Evolutionary conservation across 2,113 vertebrate genomes (phyloP).

Genomic region (Synodontis membranacea): DNA sequence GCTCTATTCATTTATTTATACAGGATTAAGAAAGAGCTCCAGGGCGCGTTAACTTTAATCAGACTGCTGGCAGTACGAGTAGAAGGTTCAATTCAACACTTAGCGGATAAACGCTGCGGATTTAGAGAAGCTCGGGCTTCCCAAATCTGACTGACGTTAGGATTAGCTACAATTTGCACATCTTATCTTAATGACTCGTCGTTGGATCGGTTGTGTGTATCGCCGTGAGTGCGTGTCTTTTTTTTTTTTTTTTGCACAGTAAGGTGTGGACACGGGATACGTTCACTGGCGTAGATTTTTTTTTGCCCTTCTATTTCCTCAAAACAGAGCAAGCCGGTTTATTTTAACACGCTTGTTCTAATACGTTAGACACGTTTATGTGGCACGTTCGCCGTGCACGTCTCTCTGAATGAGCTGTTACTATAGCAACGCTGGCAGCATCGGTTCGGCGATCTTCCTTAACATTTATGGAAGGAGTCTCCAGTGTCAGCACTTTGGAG

Average conservation of each 20-base stretch:
- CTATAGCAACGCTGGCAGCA: background rate
- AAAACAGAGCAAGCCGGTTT: background rate
- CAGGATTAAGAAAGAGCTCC: conserved; percentile 33
- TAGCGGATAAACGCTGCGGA: background rate
- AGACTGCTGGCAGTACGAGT: background rate
- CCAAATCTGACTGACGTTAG: background rate
- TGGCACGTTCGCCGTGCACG: too few species aligned
- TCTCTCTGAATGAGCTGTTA: too few species aligned
- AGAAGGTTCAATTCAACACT: conserved; percentile 1
- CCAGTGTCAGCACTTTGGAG: background rate
- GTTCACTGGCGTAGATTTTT: background rate
- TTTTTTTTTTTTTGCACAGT: background rate
- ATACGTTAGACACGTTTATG: too few species aligned
- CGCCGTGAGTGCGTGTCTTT: background rate
- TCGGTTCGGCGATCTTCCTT: too few species aligned
- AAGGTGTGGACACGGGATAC: background rate
- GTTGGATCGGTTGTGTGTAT: background rate
- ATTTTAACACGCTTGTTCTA: background rate
- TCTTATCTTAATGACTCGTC: conserved; percentile 20
- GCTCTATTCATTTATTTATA: conserved; percentile 43
- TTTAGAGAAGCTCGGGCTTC: background rate
- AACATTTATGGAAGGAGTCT: background rate
- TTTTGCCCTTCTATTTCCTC: background rate
- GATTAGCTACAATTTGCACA: conserved; percentile 18
- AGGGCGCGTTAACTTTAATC: conserved; percentile 40